Evolutionary conservation across 1,140 invertebrate species (phyloP).

Genomic region (Tenebrio molitor): DNA sequence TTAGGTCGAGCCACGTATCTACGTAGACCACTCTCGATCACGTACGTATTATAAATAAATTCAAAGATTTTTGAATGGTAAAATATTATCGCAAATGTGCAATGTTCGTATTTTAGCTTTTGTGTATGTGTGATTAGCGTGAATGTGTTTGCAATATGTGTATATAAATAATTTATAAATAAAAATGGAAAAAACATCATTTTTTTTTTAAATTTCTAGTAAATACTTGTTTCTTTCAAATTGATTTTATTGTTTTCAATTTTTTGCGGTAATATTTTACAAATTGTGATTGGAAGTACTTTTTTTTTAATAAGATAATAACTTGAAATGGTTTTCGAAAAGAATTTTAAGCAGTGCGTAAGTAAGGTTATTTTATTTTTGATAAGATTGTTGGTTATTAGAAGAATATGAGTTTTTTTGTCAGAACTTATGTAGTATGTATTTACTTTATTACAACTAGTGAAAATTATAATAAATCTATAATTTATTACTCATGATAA

Average conservation of each 20-base stretch:
- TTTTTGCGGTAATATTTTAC: constrained; percentile 62
- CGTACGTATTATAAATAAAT: constrained; percentile 51
- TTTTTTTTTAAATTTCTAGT: constrained; percentile 32
- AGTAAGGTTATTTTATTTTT: constrained; percentile 52
- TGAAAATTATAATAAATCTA: constrained; percentile 34
- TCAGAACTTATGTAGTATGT: constrained; percentile 22
- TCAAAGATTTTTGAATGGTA: constrained; percentile 51
- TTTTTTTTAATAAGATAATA: constrained; percentile 43
- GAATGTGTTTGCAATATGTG: constrained; percentile 46
- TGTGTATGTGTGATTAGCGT: constrained; percentile 42
- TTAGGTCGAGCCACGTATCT: constrained; percentile 45
- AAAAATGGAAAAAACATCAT: constrained; percentile 36
- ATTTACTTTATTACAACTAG: constrained; percentile 27
- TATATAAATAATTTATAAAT: constrained; percentile 43
- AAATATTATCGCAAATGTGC: constrained; percentile 64
- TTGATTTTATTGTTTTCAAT: constrained; percentile 5
- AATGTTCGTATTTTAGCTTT: constrained; percentile 53
- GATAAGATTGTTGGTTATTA: constrained; percentile 30
- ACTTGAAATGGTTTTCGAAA: constrained; percentile 48
- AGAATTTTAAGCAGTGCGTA: constrained; percentile 59
- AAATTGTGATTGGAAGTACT: constrained; percentile 28
- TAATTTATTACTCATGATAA: constrained; percentile 20
- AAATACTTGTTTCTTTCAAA: constrained; percentile 14
- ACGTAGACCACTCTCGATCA: constrained; percentile 40
- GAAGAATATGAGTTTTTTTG: constrained; percentile 26